Percentiles rank a stretch among this genome's conserved stretches.
Evolutionary conservation across 2,888 invertebrate genomes (phyloP).

Genomic region (Antheraea yamamai): DNA sequence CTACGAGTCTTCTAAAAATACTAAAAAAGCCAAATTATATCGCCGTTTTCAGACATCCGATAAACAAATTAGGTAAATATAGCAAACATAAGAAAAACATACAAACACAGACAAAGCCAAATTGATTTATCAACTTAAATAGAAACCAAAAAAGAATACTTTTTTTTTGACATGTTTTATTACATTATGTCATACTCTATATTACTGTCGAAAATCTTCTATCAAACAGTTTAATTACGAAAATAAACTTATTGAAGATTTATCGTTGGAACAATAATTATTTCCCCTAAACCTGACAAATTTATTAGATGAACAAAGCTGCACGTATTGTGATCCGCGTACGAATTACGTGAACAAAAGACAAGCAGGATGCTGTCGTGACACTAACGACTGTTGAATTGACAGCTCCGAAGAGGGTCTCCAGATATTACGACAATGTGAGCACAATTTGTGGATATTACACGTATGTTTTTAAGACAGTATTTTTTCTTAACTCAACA

Average conservation of each 20-base stretch:
- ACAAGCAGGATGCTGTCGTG: constrained; percentile 61
- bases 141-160: too few relatives aligned
- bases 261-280: constrained; percentile 30
- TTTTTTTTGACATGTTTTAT: background rate
- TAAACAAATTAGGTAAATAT: too few relatives aligned
- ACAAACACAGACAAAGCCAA: too few relatives aligned
- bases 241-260: constrained; percentile 2
- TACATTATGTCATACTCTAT: background rate
- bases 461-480: constrained; percentile 20
- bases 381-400: constrained; percentile 68
- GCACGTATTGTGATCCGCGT: constrained; percentile 23
- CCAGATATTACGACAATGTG: constrained; percentile 20
- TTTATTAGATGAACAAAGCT: constrained; percentile 34
- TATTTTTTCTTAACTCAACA: background rate
- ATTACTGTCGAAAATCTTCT: background rate
- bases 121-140: too few relatives aligned
- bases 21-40: too few relatives aligned
- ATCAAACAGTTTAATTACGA: background rate
- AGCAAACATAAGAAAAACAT: too few relatives aligned
- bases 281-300: constrained; percentile 38
- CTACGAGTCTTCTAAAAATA: too few relatives aligned
- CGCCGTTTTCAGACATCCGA: too few relatives aligned
- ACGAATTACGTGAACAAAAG: constrained; percentile 57
- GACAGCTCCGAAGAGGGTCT: constrained; percentile 61
- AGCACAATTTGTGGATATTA: constrained; percentile 10